Evolutionary conservation across 2,797 vertebrate genomes (phyloP).

Genomic region (Aselliscus stoliczkanus): DNA sequence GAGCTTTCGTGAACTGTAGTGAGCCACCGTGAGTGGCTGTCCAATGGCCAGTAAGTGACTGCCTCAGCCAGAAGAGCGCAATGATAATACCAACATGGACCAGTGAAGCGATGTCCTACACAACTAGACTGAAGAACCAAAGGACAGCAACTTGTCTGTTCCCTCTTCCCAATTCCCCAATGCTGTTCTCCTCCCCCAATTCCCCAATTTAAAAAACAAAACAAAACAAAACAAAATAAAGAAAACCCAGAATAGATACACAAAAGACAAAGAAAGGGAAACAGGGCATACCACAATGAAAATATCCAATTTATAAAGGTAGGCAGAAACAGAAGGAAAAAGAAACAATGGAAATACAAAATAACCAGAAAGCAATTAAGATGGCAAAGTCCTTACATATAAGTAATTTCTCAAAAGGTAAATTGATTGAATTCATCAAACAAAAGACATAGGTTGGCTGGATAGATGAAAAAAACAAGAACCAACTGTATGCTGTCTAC

Average conservation of each 20-base stretch:
- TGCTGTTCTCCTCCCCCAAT: too few species aligned
- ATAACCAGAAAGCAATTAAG: not conserved
- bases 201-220: too few species aligned
- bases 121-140: too few species aligned
- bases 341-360: not conserved
- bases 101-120: too few species aligned
- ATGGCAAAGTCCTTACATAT: not conserved
- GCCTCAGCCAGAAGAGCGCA: too few species aligned
- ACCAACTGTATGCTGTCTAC: not conserved
- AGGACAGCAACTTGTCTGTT: too few species aligned
- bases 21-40: too few species aligned
- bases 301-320: not conserved
- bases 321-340: not conserved
- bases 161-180: too few species aligned
- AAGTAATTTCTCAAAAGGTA: not conserved
- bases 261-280: not conserved
- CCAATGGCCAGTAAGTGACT: too few species aligned
- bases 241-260: not conserved
- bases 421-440: not conserved
- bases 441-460: not conserved
- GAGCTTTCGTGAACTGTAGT: too few species aligned
- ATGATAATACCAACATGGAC: too few species aligned
- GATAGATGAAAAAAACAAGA: not conserved
- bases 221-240: too few species aligned
- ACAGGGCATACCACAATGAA: not conserved